Evolutionary conservation across 2,797 vertebrate genomes (phyloP), one percentile per base, ranked within the genome.

Genomic region (Mionectes olivaceus): DNA sequence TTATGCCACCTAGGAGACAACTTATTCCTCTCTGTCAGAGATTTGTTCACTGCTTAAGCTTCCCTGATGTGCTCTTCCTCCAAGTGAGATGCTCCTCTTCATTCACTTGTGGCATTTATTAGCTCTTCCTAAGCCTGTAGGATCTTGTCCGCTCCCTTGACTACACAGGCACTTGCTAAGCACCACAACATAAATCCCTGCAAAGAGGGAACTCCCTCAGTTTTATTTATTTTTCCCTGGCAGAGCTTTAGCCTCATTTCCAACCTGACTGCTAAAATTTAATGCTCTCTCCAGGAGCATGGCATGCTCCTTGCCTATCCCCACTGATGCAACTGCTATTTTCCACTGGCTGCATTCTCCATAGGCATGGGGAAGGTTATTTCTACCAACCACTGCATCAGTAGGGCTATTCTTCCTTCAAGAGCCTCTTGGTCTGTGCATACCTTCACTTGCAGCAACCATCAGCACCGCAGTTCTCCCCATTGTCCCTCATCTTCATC

Each of bases 81-180:
- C 5, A 33, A 27, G 10, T 21, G 13, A 81, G 28, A 63, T 0
- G 1, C 11, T 77, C 19, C 18, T 46, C 0, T 0, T 55, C 13
- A 44, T 64, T 87, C 4, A 27, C 63, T 80, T 74, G n/a, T 52
- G 60, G 55, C 8, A 19, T 10, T 50, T 79, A 52, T 2, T 41
- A 67, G 43, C 28, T 27, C 9, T 81, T 73, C 32, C 53, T 60
- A 61, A 49, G 41, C 39, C 35, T 49, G 13, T 50, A 68, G 70
- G 30, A 47, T 53, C 74, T 52, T 19, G 2, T n/a, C 46, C 43
- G 3, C 21, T 47, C 32, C 47, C 23, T 44, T 64, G 67, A 70
- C 56, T 41, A 25, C 15, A 25, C 60, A 52, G 53, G 60, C 19
- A 8, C 13, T 50, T 2, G 0, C 24, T 47, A 65, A 71, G 19